Evolutionary conservation across 2,888 invertebrate genomes (phyloP), one percentile per base, ranked within the genome.

Genomic region (Lasioglossum marginatum): DNA sequence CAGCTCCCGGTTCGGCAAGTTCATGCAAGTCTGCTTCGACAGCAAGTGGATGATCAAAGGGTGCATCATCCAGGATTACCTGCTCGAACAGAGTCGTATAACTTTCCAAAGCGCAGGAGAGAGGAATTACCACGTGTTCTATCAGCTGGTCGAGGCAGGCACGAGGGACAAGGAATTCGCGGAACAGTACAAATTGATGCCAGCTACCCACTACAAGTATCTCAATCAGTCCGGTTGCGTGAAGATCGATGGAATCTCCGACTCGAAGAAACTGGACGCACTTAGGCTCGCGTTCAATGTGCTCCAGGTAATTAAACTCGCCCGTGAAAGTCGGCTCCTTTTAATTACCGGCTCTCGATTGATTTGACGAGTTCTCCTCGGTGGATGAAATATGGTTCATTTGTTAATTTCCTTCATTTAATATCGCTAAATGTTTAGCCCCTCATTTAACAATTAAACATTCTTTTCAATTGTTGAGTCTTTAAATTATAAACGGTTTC

Each of bases 1-100:
- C 95, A 98, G 98, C 23, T 98, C 98, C 63, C 96, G 99, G 16
- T 99, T 99, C 95, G 99, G 99, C n/a, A 98, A 99, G 95, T 99
- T 98, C 95, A 98, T 99, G 96, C 98, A 98, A 95, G 98, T 99
- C 12, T 98, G 98, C 93, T 97, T 99, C 94, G 98, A 99, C 95
- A 97, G 97, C 86, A 97, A 98, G 91, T 98, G 98, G 96, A 98
- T 98, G 95, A 99, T 99, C 92, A 97, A 97, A 90, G 99, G 99
- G 31, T 98, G 98, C 92, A 98, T 98, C 87, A 97, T 99, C 78
- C 97, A 98, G 93, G 98, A 99, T 95, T 99, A 98, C 94, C 96
- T 99, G 77, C 96, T 99, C 86, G 99, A 99, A 94, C 97, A 98
- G 93, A 98, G 98, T 34, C 96, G 99, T 89, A 98, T 99, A 93